A percentile compares a stretch with the other conserved stretches of the same genome.
These are phyloP conservation scores for Chrysaora quinquecirrha DNA, from an alignment of 30 jellyfish, hydroid and myxozoan genomes.

Conservation along the genomic window DNA sequence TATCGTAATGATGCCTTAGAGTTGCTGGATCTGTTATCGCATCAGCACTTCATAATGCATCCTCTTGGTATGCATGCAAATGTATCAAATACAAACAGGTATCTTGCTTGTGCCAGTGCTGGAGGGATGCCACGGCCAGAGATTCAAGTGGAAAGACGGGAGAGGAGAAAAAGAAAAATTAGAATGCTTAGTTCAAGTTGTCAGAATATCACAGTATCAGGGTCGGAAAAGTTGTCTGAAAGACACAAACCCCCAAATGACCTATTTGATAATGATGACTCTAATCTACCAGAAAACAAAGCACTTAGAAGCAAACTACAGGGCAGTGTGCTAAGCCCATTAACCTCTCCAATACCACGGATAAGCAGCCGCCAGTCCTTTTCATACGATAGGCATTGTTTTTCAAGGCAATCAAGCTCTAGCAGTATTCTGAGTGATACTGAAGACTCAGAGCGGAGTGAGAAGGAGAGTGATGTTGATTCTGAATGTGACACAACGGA, in stretches of 20 bases:
- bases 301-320: conserved; percentile 23
- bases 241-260: conserved; percentile 25
- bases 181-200: conserved; percentile 16
- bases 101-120: conserved; percentile 85
- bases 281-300: conserved; percentile 16
- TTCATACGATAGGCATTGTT: conserved; percentile 22
- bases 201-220: neutral
- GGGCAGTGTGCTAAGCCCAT: conserved; percentile 25
- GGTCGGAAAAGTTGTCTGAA: neutral
- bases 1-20: conserved; percentile 87
- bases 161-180: conserved; percentile 11
- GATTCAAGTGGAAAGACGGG: neutral
- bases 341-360: conserved; percentile 36
- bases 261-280: conserved; percentile 56
- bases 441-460: conserved; percentile 84
- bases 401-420: conserved; percentile 54
- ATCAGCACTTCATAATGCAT: conserved; percentile 98
- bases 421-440: conserved; percentile 70
- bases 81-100: conserved; percentile 26
- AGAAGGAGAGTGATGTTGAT: conserved; percentile 83
- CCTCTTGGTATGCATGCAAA: conserved; percentile 87
- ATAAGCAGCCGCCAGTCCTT: neutral
- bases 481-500: conserved; percentile 87
- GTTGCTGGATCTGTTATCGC: conserved; percentile 82
- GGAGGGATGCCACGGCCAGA: conserved; percentile 74